Conservation (phyloP, 2,113 vertebrate species). For the Numenius arquata region DNA sequence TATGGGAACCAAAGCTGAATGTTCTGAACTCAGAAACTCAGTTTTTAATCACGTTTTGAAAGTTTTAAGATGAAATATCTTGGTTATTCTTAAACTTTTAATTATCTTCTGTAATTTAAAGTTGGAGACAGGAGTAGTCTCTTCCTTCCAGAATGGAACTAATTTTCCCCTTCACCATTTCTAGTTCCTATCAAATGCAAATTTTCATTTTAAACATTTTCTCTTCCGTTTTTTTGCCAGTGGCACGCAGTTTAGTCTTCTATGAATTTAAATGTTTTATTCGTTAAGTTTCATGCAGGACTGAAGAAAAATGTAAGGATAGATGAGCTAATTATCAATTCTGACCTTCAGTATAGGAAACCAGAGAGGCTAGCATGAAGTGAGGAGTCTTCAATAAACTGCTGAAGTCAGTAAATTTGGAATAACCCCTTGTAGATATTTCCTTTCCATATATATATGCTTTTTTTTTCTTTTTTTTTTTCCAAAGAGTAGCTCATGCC, state of each 20-base stretch:
- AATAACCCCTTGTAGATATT: neutral
- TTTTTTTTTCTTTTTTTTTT: rapidly evolving
- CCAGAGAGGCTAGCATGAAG: neutral
- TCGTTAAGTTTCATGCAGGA: neutral
- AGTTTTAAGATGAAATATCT: neutral
- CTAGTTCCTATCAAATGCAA: neutral
- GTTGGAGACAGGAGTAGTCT: neutral
- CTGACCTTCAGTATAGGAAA: neutral
- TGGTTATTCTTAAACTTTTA: neutral
- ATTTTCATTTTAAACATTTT: neutral
- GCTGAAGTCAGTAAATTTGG: neutral
- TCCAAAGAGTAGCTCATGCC: neutral
- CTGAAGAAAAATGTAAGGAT: neutral
- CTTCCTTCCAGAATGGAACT: neutral
- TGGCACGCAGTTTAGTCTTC: neutral
- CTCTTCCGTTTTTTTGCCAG: neutral
- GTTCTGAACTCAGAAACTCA: neutral
- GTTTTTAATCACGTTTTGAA: neutral
- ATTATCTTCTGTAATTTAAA: neutral
- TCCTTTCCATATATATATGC: neutral
- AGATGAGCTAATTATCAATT: neutral
- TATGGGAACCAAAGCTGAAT: neutral
- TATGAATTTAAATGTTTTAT: neutral
- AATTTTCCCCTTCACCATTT: neutral
- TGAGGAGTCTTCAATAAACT: neutral